Evolutionary conservation across 2,113 vertebrate genomes (phyloP).

Genomic region (Ctenodactylus gundi): DNA sequence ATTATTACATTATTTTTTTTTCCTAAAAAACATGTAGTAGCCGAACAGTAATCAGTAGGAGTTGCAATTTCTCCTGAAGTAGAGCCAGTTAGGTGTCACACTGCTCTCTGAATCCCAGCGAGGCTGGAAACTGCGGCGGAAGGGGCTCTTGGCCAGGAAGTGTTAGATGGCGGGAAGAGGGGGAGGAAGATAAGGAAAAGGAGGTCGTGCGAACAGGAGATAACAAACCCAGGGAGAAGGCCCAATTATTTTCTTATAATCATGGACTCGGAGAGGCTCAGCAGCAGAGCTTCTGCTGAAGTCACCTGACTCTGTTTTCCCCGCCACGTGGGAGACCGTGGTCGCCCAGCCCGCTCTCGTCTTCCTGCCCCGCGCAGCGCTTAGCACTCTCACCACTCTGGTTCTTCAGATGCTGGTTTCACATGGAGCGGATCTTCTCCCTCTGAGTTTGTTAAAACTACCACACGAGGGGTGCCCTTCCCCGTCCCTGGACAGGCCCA

Average conservation of each 20-base stretch:
- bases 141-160: not conserved
- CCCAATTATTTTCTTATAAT: not conserved
- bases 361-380: not conserved
- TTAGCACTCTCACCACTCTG: not conserved
- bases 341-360: not conserved
- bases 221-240: not conserved
- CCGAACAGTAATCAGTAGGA: not conserved
- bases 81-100: not conserved
- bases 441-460: not conserved
- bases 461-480: not conserved
- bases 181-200: not conserved
- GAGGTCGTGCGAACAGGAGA: not conserved
- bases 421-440: not conserved
- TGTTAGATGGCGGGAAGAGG: not conserved
- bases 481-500: not conserved
- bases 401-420: not conserved
- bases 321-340: not conserved
- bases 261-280: not conserved
- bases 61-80: not conserved
- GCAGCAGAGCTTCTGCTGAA: not conserved
- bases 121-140: not conserved
- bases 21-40: not conserved
- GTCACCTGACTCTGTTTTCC: not conserved
- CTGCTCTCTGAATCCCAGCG: not conserved
- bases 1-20: not conserved